phyloP scores from a whole-genome alignment of 2,888 invertebrate genomes.

The Drosophila maculinotata region DNA sequence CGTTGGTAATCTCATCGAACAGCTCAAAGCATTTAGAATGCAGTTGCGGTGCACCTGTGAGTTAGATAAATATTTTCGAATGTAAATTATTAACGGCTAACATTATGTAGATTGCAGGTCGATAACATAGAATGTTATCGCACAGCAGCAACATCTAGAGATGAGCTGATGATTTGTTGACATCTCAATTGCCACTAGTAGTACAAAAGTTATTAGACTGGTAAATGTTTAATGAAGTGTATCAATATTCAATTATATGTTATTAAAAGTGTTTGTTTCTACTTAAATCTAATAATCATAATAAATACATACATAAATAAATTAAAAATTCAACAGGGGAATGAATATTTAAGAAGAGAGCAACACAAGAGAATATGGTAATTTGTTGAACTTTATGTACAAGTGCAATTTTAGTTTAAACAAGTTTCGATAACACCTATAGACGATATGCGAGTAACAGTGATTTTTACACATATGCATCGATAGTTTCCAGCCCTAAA shows the following conservation, averaged over 20 bases:
- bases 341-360: no score
- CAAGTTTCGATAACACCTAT: constrained; percentile 10
- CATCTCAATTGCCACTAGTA: no score
- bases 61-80: not conserved
- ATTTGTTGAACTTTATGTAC: no score
- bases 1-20: constrained; percentile 81
- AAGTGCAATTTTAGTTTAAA: no score
- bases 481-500: constrained; percentile 18
- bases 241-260: no score
- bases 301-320: no score
- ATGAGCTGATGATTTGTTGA: not conserved
- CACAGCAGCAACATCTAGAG: not conserved
- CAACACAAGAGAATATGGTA: no score
- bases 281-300: no score
- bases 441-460: not conserved
- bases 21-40: constrained; percentile 83
- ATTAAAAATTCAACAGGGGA: no score
- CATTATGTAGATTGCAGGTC: not conserved
- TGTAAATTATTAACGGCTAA: not conserved
- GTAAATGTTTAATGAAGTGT: no score
- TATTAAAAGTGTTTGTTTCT: no score
- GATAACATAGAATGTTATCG: constrained; percentile 13
- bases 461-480: not conserved
- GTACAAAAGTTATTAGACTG: no score
- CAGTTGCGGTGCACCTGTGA: constrained; percentile 79